These are phyloP conservation scores for Diaphora mendica DNA, from an alignment of 2,888 invertebrate genomes.

Conservation along the genomic window DNA sequence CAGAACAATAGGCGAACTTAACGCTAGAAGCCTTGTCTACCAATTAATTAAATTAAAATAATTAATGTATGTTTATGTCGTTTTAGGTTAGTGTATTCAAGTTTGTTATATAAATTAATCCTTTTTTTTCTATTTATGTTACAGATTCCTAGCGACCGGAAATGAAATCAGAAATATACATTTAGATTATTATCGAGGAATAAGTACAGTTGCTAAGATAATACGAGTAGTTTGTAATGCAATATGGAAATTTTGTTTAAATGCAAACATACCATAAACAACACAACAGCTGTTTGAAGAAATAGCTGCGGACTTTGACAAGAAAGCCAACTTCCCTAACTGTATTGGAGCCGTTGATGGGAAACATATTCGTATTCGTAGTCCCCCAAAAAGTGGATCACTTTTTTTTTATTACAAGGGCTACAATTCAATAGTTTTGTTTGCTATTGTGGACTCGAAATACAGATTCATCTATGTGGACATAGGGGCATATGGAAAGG, in stretches of 20 bases:
- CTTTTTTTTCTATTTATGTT: conserved; percentile 21
- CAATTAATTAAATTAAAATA: too few relatives aligned
- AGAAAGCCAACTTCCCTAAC: conserved; percentile 27
- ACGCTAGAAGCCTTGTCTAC: too few relatives aligned
- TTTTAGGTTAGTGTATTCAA: conserved; percentile 34
- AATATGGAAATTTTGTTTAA: conserved; percentile 13
- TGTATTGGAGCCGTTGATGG: conserved; percentile 27
- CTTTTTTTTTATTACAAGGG: conserved; percentile 25
- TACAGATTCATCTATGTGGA: conserved; percentile 29
- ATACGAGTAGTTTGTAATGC: background rate
- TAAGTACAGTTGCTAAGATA: conserved; percentile 8
- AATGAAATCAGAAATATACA: conserved; percentile 15
- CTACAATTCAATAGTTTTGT: conserved; percentile 20
- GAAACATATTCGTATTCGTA: conserved; percentile 27
- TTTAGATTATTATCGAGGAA: conserved; percentile 17
- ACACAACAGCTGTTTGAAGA: conserved; percentile 14
- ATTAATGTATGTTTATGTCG: too few relatives aligned
- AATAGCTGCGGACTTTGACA: conserved; percentile 21
- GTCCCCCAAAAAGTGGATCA: conserved; percentile 26
- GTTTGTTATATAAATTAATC: conserved; percentile 39
- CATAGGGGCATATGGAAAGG: conserved; percentile 24
- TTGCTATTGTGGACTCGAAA: conserved; percentile 22
- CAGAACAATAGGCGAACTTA: too few relatives aligned
- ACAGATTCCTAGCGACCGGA: conserved; percentile 22
- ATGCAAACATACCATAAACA: conserved; percentile 17